Percentiles rank a stretch among this genome's conserved stretches.
These are phyloP conservation scores for Melieria picta DNA, from an alignment of 2,888 invertebrate species.

Conservation along the genomic window DNA sequence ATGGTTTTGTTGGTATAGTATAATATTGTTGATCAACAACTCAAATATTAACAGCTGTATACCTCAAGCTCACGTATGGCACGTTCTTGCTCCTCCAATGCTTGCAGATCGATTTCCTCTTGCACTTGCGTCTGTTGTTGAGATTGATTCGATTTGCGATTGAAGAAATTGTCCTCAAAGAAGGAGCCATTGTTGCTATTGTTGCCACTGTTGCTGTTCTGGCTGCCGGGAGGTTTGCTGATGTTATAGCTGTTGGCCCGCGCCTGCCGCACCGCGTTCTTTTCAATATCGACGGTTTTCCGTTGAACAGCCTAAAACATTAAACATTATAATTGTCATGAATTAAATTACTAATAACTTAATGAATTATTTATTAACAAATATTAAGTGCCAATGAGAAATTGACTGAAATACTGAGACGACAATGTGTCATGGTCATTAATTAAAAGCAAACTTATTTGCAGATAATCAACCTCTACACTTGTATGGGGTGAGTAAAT, in stretches of 20 bases:
- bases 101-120: slow-evolving; percentile 84
- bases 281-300: slow-evolving; percentile 89
- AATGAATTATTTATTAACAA: no score
- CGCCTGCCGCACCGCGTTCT: slow-evolving; percentile 84
- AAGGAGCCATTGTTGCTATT: slow-evolving; percentile 62
- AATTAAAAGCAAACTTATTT: no score
- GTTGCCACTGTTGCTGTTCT: slow-evolving; percentile 50
- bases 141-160: slow-evolving; percentile 68
- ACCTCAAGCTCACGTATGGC: slow-evolving; percentile 93
- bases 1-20: not conserved
- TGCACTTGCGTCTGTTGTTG: slow-evolving; percentile 74
- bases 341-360: not conserved
- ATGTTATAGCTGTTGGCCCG: slow-evolving; percentile 70
- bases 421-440: no score
- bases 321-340: not conserved
- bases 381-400: no score
- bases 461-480: no score
- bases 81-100: slow-evolving; percentile 88
- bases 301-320: slow-evolving; percentile 77
- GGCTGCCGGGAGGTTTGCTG: slow-evolving; percentile 63
- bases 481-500: no score
- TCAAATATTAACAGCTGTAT: slow-evolving; percentile 33
- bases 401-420: no score
- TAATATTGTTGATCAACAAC: not conserved
- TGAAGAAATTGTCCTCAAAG: slow-evolving; percentile 72